These are phyloP conservation scores for Antheraea pernyi DNA, from an alignment of 1,140 invertebrate genomes.

Conservation along the genomic window DNA sequence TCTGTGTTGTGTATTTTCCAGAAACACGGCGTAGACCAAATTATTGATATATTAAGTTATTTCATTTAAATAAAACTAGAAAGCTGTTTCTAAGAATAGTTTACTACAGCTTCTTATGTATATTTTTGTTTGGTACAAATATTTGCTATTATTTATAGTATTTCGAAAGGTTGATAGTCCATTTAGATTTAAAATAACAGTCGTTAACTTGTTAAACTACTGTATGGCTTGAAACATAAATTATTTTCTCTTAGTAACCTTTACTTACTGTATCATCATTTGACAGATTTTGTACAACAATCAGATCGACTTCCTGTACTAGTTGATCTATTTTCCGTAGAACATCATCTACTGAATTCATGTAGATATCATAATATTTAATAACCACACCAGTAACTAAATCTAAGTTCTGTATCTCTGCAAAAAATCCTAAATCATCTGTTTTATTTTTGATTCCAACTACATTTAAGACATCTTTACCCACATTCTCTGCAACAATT, in stretches of 20 bases:
- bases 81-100: no score
- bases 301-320: not conserved
- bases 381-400: not conserved
- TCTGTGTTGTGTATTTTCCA: no score
- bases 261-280: not conserved
- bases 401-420: not conserved
- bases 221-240: not conserved
- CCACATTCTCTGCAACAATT: not conserved
- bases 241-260: not conserved
- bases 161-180: not conserved
- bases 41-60: no score
- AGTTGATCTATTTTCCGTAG: not conserved
- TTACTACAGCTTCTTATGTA: no score
- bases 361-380: not conserved
- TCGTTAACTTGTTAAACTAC: not conserved
- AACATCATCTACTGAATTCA: not conserved
- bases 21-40: no score
- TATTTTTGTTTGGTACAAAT: no score
- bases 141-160: no score
- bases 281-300: not conserved
- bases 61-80: no score
- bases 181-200: constrained; percentile 1
- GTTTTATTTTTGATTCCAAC: not conserved
- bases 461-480: not conserved
- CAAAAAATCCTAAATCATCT: not conserved